phyloP scores from a whole-genome alignment of 2,888 invertebrate genomes.

The Pecten maximus region DNA sequence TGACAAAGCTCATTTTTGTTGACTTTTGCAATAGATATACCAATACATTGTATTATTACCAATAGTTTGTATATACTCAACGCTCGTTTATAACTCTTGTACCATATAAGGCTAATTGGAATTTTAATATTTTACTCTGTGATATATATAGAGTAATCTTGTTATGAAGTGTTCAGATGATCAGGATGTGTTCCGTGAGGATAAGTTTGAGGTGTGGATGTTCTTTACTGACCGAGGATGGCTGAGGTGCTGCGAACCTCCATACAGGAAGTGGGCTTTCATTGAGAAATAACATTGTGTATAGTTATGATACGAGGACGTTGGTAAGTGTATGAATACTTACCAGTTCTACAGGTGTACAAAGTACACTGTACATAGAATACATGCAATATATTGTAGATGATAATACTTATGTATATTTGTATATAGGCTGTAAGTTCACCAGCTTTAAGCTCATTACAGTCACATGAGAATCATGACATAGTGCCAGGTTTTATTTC shows the following conservation, averaged over 20 bases:
- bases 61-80: neutral
- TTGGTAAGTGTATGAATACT: neutral
- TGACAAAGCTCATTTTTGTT: neutral
- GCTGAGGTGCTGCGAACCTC: neutral
- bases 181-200: neutral
- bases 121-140: neutral
- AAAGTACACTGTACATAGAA: neutral
- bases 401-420: neutral
- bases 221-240: neutral
- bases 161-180: neutral
- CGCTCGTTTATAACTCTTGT: neutral
- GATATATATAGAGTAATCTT: constrained; percentile 14
- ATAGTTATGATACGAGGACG: neutral
- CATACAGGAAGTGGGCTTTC: constrained; percentile 14
- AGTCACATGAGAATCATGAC: neutral
- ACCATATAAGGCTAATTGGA: neutral
- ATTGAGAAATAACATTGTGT: neutral
- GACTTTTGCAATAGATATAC: neutral
- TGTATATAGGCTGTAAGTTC: neutral
- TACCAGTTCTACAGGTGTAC: neutral
- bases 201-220: neutral
- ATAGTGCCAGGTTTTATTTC: neutral
- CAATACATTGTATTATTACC: neutral
- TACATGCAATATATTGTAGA: neutral
- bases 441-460: neutral